Base-by-base conservation (phyloP, 2,797 vertebrate species). In the Crenuchus spilurus region DNA sequence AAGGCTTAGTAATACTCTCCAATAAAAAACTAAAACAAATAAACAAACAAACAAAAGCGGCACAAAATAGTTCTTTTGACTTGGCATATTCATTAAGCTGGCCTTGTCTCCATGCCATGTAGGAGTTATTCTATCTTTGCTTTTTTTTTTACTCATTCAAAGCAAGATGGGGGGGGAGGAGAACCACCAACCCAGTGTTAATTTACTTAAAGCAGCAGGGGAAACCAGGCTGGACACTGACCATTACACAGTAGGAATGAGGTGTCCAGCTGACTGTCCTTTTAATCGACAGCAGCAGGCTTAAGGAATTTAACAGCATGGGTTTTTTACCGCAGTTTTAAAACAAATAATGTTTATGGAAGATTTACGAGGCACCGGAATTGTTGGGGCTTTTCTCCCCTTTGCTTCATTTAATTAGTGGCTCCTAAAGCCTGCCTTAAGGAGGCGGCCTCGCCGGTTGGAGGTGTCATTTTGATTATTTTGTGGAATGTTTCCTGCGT, bases 271-370 rank as follows among this genome's bases (percentile, higher is more conserved):
- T 92, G 93, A 94, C 92, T 89, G 91, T 90, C 92, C 92, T 89
- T 90, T 93, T 93, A 94, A 93, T 94, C 92, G 90, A 92, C 89
- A 89, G 88, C 92, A 95, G 91, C 91, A 92, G 89, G 89, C 93
- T 85, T 81, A 84, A 92, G 87, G 91, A 94, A 92, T 93, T 92
- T 92, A 92, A 87, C 88, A 92, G 88, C 93, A 93, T 93, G 90
- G 75, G 84, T 90, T 90, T 80, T 64, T 87, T 84, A 84, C 77
- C 68, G 55, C 78, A 48, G 41, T 69, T 86, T 85, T 82, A 81
- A 78, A 88, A 90, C 89, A 92, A 90, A 93, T 91, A 91, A 92
- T 82, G 79, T 91, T 92, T 92, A 90, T 91, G 87, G 87, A 92
- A 93, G 92, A 93, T 92, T 92, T 92, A 92, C 85, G 82, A 90